These are phyloP conservation scores for Phyto melanocephala DNA, from an alignment of 2,888 invertebrate genomes.

Conservation along the genomic window DNA sequence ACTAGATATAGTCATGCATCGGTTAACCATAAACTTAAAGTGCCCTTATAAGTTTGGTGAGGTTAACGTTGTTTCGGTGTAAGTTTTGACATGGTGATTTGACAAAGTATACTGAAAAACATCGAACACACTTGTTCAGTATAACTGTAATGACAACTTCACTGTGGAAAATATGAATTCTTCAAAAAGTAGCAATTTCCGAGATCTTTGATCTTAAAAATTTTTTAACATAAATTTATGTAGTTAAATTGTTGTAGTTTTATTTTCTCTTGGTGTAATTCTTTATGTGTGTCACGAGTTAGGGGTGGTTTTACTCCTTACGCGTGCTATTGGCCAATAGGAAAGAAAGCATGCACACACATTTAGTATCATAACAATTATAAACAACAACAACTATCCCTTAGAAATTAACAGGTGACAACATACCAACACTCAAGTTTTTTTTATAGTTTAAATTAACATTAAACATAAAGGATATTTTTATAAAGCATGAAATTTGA, in stretches of 20 bases:
- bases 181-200: too few species aligned
- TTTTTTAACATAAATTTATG: too few species aligned
- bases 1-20: too few species aligned
- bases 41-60: too few species aligned
- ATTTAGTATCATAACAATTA: background rate
- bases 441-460: conserved; percentile 17
- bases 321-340: conserved; percentile 51
- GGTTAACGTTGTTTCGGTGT: too few species aligned
- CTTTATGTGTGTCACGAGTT: conserved; percentile 32
- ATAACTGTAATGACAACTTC: too few species aligned
- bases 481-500: conserved; percentile 55
- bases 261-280: conserved; percentile 38
- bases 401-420: conserved; percentile 24
- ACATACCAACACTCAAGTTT: conserved; percentile 12
- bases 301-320: conserved; percentile 56
- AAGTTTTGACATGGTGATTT: too few species aligned
- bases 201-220: too few species aligned
- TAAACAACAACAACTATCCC: conserved; percentile 21
- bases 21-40: too few species aligned
- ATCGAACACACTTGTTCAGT: too few species aligned
- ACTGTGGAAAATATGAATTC: too few species aligned
- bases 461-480: conserved; percentile 31
- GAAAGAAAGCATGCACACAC: conserved; percentile 25
- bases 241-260: background rate
- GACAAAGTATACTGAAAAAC: too few species aligned